Percentiles rank a stretch among this genome's conserved stretches.
Evolutionary conservation across 2,113 vertebrate genomes (phyloP).

Genomic region (Daboia siamensis): DNA sequence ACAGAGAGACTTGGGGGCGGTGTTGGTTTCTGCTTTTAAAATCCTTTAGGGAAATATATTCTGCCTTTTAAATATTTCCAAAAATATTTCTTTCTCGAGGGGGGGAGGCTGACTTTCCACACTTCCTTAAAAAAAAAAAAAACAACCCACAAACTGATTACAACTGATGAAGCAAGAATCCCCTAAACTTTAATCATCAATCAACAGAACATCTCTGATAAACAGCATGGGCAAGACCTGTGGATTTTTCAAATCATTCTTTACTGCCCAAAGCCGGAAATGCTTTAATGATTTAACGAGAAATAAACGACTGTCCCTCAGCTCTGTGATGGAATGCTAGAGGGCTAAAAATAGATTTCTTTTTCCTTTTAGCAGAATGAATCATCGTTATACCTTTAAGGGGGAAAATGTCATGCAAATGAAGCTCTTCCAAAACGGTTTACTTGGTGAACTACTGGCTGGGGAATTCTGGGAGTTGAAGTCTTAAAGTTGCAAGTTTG

Average conservation of each 20-base stretch:
- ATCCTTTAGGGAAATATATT: no score
- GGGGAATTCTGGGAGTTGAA: no score
- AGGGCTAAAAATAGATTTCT: conserved; percentile 17
- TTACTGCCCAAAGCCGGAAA: conserved; percentile 18
- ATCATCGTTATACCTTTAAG: neutral
- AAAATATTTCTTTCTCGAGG: no score
- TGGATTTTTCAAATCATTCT: neutral
- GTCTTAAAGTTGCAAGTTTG: no score
- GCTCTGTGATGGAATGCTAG: neutral
- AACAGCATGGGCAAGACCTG: neutral
- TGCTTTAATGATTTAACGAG: neutral
- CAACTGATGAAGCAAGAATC: neutral
- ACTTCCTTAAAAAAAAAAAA: neutral
- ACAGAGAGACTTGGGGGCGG: no score
- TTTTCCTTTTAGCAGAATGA: neutral
- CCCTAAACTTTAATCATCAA: neutral
- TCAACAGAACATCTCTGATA: neutral
- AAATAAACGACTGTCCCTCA: neutral
- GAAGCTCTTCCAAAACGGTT: neutral
- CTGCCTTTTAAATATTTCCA: no score
- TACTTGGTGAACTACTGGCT: neutral
- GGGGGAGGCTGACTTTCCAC: no score
- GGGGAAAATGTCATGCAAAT: neutral
- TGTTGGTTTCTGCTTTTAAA: no score
- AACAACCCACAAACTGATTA: neutral